These are phyloP conservation scores for Chionomys nivalis DNA, from an alignment of 2,113 vertebrate genomes.

Conservation along the genomic window DNA sequence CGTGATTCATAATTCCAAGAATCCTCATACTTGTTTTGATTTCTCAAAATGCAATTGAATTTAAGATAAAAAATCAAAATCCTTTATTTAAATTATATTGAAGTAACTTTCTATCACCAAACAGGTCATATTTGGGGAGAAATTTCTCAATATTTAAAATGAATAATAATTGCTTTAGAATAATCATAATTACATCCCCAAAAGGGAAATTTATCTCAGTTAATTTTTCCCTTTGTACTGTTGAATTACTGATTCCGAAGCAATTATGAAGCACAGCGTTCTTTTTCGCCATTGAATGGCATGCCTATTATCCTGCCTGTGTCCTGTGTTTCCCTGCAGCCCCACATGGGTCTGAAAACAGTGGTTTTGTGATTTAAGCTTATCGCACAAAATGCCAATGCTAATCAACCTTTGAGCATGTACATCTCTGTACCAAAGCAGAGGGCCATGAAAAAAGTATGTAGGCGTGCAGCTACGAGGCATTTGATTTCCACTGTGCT, in stretches of 20 bases:
- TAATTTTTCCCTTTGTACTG: conserved; percentile 85
- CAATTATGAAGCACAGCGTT: conserved; percentile 80
- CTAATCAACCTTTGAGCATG: conserved; percentile 30
- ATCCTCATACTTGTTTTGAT: conserved; percentile 42
- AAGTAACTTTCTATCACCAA: conserved; percentile 73
- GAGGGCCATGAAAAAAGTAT: background rate
- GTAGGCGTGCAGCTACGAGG: conserved; percentile 19
- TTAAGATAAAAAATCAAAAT: conserved; percentile 68
- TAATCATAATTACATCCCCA: conserved; percentile 84
- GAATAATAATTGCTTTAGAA: conserved; percentile 84
- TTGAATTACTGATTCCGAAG: conserved; percentile 81
- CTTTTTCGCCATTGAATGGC: conserved; percentile 75
- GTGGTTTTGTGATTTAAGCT: conserved; percentile 61
- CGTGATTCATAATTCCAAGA: conserved; percentile 50
- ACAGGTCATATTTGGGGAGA: conserved; percentile 78
- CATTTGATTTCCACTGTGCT: background rate
- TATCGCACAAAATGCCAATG: conserved; percentile 28
- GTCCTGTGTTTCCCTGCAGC: conserved; percentile 46
- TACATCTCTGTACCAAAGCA: conserved; percentile 48
- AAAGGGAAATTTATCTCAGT: conserved; percentile 80
- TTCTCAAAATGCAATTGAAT: conserved; percentile 74
- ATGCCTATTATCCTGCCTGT: conserved; percentile 14
- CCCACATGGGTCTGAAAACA: conserved; percentile 42
- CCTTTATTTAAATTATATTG: conserved; percentile 64
- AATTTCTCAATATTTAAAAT: conserved; percentile 81